These are phyloP conservation scores for Pseudomugil tenellus DNA, from an alignment of 2,797 vertebrate genomes.

Conservation along the genomic window DNA sequence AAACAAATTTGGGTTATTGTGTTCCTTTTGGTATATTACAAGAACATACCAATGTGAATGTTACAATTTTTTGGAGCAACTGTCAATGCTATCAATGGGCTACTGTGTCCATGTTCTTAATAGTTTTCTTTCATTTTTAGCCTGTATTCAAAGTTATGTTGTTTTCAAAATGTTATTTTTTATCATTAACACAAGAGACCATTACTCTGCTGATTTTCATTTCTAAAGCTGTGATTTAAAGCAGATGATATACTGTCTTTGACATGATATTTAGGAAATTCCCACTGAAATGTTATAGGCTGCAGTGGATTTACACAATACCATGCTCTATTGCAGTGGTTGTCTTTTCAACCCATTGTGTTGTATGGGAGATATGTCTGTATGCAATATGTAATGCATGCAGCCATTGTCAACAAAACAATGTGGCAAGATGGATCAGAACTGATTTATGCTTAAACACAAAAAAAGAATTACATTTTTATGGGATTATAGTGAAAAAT, in stretches of 20 bases:
- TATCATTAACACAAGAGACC: conserved; percentile 50
- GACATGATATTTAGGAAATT: conserved; percentile 25
- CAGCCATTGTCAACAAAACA: conserved; percentile 56
- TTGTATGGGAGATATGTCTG: conserved; percentile 44
- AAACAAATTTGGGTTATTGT: neutral
- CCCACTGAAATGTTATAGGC: conserved; percentile 55
- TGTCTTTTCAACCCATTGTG: conserved; percentile 39
- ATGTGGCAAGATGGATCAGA: conserved; percentile 8
- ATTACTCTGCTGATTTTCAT: conserved; percentile 56
- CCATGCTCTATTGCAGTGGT: conserved; percentile 23
- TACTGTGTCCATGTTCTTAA: neutral
- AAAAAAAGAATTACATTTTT: conserved; percentile 39
- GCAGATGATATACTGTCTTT: conserved; percentile 13
- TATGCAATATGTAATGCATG: conserved; percentile 40
- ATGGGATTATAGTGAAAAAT: conserved; percentile 22
- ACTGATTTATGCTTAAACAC: conserved; percentile 10
- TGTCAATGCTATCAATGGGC: conserved; percentile 19
- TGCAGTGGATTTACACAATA: conserved; percentile 42
- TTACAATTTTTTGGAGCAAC: conserved; percentile 34
- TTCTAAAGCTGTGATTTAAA: conserved; percentile 16
- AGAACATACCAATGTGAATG: conserved; percentile 14
- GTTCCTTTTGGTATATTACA: conserved; percentile 4
- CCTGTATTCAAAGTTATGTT: conserved; percentile 30
- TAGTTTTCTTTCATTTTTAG: conserved; percentile 29
- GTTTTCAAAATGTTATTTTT: conserved; percentile 52